Evolutionary conservation across 2,888 invertebrate species (phyloP), one percentile per base, ranked within the genome.

Genomic region (Gibbula magus): DNA sequence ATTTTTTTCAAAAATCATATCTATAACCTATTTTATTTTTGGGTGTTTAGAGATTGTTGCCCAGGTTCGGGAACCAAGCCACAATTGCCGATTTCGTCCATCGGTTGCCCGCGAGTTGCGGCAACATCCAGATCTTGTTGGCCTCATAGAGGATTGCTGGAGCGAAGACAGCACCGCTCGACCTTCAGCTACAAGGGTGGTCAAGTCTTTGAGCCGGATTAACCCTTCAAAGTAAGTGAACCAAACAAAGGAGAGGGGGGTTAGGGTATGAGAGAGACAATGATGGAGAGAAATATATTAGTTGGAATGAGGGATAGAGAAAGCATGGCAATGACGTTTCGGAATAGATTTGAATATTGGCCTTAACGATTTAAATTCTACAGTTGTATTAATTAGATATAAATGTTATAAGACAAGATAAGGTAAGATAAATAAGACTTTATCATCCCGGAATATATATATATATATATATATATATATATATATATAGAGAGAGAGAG

Each of bases 131-230:
- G 89, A 90, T 1, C 81, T 91, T 20, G 82, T 82, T 13, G 79
- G 86, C 7, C 85, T 91, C 54, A 87, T 89, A 29, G 85, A 82
- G 13, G 89, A 88, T 35, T 88, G 90, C 75, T 91, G 91, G 91
- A 79, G 82, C 10, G 91, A 91, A 52, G 88, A 89, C 10, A 86
- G 89, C 0, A 51, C 80, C 0, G 75, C 82, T 7, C 70, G 91
- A 79, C 90, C 89, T 0, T 82, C 84, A 0, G 87, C 90, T 8
- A 79, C 85, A 3, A 81, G 87, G 39, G 87, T 88, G 4, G 80
- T 85, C 35, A 90, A 90, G 82, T 81, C 85, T 0, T 86, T 91
- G 1, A 86, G 84, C 54, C 85, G 87, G 79, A 85, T 89, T 7
- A 90, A 89, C 75, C 89, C 89, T 25, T 85, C 86, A 78, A 88